Evolutionary conservation across 2,888 invertebrate genomes (phyloP).

Genomic region (Leptinotarsa haldemani): DNA sequence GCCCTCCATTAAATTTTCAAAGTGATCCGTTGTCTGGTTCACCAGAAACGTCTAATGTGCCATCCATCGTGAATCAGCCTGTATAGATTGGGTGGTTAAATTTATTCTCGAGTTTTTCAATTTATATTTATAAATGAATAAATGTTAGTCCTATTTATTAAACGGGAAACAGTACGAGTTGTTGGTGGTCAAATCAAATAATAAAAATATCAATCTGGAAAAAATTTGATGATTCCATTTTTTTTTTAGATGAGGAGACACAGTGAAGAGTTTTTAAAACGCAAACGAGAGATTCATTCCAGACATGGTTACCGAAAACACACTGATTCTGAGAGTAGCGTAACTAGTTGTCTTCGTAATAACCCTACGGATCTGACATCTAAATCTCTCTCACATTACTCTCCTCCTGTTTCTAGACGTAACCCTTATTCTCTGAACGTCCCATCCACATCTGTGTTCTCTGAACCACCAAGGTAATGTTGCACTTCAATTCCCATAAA

Average conservation of each 20-base stretch:
- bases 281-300: constrained; percentile 67
- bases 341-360: constrained; percentile 55
- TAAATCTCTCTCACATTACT: constrained; percentile 66
- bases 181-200: too few species aligned
- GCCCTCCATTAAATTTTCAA: too few species aligned
- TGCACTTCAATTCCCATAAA: neutral
- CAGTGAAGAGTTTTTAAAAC: constrained; percentile 66
- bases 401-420: constrained; percentile 61
- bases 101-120: too few species aligned
- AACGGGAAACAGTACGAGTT: too few species aligned
- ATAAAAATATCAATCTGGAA: too few species aligned
- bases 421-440: constrained; percentile 65
- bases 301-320: constrained; percentile 58
- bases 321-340: constrained; percentile 64
- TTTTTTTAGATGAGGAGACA: constrained; percentile 68
- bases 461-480: constrained; percentile 57
- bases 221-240: neutral
- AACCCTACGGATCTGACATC: constrained; percentile 53
- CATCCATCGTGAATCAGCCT: too few species aligned
- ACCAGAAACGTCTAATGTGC: too few species aligned
- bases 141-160: too few species aligned
- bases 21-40: too few species aligned
- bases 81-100: too few species aligned
- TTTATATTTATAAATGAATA: too few species aligned
- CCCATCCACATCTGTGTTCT: constrained; percentile 63